Percentiles rank a stretch among this genome's conserved stretches.
Conservation (phyloP, 2,888 invertebrate species). For the Zhuqinia jingwanae region DNA sequence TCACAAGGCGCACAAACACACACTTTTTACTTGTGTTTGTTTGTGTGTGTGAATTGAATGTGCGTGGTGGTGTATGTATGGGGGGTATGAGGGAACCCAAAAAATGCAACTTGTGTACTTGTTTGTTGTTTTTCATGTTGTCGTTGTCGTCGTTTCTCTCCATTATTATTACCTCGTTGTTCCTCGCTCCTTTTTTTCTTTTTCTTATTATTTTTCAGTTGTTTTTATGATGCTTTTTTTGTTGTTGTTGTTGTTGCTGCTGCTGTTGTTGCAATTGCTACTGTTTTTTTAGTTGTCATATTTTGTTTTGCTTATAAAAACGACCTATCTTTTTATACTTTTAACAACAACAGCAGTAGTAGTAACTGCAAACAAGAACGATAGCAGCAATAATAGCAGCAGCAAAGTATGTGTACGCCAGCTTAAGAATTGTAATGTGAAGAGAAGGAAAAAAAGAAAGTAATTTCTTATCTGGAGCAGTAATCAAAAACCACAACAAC, state of each 20-base stretch:
- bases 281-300: background rate
- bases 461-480: slow-evolving; percentile 57
- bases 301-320: background rate
- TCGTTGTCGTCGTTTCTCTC: slow-evolving; percentile 44
- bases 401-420: too few relatives aligned
- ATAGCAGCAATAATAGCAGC: background rate
- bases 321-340: background rate
- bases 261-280: too few relatives aligned
- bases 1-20: background rate
- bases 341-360: background rate
- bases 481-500: slow-evolving; percentile 35
- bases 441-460: slow-evolving; percentile 20
- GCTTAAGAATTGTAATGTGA: background rate
- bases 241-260: slow-evolving; percentile 4
- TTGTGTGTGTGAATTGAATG: background rate
- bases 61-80: background rate
- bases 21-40: background rate
- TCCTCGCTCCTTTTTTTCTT: slow-evolving; percentile 12
- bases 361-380: background rate
- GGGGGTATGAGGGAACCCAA: background rate
- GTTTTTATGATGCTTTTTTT: too few relatives aligned
- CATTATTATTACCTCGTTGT: slow-evolving; percentile 55
- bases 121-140: background rate
- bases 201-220: too few relatives aligned
- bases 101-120: background rate